phyloP scores from a whole-genome alignment of 2,113 vertebrate genomes.

The Carassius gibelio region DNA sequence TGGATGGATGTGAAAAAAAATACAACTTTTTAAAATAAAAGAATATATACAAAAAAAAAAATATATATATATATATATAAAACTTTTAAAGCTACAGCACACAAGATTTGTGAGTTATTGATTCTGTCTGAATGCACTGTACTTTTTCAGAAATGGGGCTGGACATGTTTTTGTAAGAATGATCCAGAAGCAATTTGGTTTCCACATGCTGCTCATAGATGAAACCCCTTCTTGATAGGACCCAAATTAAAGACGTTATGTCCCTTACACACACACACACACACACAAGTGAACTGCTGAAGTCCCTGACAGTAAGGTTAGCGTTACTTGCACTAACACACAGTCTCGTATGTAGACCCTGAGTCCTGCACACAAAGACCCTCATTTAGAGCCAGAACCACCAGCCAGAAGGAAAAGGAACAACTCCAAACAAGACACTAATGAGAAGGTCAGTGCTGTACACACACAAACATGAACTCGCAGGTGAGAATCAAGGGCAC shows the following conservation, averaged over 20 bases:
- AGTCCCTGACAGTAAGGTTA: constrained; percentile 46
- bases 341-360: constrained; percentile 58
- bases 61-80: no score
- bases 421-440: constrained; percentile 58
- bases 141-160: neutral
- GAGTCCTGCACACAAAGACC: constrained; percentile 54
- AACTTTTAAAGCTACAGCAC: no score
- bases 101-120: no score
- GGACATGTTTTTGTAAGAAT: neutral
- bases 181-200: neutral
- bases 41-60: neutral
- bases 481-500: constrained; percentile 4
- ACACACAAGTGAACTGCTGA: constrained; percentile 11
- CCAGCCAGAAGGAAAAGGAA: constrained; percentile 55
- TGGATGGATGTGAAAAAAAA: no score
- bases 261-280: neutral
- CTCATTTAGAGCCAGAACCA: constrained; percentile 57
- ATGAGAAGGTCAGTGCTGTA: constrained; percentile 52
- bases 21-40: no score
- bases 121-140: neutral
- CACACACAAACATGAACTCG: neutral
- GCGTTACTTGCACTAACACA: constrained; percentile 45
- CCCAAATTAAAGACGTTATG: neutral
- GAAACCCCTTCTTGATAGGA: neutral
- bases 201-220: neutral